These are phyloP conservation scores for Notolepis coatsorum DNA, from an alignment of 2,797 vertebrate species.

Conservation along the genomic window DNA sequence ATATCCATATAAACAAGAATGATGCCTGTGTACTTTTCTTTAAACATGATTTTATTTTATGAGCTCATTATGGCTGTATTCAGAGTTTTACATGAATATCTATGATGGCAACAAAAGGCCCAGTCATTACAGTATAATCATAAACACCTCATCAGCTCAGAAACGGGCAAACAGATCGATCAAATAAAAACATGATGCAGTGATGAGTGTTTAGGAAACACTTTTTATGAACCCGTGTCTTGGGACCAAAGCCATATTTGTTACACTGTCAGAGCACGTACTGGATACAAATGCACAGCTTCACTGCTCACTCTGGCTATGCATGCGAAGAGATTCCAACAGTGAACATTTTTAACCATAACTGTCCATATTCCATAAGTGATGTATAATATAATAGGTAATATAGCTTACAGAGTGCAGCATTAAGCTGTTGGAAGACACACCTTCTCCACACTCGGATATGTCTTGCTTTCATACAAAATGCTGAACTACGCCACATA, in stretches of 20 bases:
- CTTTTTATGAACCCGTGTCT: slow-evolving; percentile 62
- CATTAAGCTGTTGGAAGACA: slow-evolving; percentile 27
- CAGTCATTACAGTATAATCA: slow-evolving; percentile 63
- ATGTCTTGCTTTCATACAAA: slow-evolving; percentile 43
- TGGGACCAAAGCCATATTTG: slow-evolving; percentile 69
- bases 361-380: slow-evolving; percentile 53
- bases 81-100: slow-evolving; percentile 51
- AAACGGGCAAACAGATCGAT: slow-evolving; percentile 56
- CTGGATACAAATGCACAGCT: slow-evolving; percentile 34
- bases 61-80: slow-evolving; percentile 50
- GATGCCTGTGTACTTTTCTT: slow-evolving; percentile 33
- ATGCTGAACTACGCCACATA: too few relatives aligned
- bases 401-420: background rate
- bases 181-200: slow-evolving; percentile 50
- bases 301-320: slow-evolving; percentile 38
- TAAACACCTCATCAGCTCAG: slow-evolving; percentile 69
- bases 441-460: too few relatives aligned
- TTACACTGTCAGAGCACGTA: slow-evolving; percentile 57
- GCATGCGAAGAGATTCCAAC: slow-evolving; percentile 40
- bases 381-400: too few relatives aligned
- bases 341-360: slow-evolving; percentile 51
- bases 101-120: slow-evolving; percentile 48
- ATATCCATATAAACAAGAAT: slow-evolving; percentile 43
- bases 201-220: slow-evolving; percentile 62
- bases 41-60: too few relatives aligned